Evolutionary conservation across 2,113 vertebrate genomes (phyloP).

Genomic region (Anthoscopus minutus): DNA sequence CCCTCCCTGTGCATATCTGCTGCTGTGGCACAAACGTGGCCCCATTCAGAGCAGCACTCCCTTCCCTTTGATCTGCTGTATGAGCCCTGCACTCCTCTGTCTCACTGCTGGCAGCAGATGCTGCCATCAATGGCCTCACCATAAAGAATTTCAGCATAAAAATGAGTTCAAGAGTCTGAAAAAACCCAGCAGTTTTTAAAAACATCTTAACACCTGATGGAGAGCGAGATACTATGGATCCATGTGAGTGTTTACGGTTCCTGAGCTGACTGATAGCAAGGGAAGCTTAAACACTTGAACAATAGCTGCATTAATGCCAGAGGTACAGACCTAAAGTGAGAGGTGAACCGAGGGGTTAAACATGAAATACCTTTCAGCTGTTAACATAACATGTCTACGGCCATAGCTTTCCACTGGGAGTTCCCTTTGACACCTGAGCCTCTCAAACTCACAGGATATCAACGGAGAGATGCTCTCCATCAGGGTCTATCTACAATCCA

Average conservation of each 20-base stretch:
- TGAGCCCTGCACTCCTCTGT: not conserved
- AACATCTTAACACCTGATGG: not conserved
- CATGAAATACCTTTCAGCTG: not conserved
- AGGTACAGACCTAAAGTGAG: not conserved
- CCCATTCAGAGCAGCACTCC: fast-evolving
- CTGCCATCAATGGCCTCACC: fast-evolving
- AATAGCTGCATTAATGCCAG: not conserved
- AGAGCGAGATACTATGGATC: not conserved
- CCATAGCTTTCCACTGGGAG: not conserved
- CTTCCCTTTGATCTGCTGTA: not conserved
- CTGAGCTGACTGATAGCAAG: not conserved
- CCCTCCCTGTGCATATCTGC: fast-evolving
- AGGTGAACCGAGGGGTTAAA: not conserved
- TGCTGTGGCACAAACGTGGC: not conserved
- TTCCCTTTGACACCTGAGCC: not conserved
- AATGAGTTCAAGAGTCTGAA: not conserved
- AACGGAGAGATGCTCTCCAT: not conserved
- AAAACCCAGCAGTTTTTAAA: not conserved
- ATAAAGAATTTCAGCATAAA: not conserved
- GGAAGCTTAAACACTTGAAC: not conserved
- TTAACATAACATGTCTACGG: not conserved
- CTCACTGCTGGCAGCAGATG: not conserved
- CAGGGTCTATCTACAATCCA: not conserved
- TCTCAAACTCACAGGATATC: not conserved
- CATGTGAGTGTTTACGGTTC: not conserved